Evolutionary conservation across 2,888 invertebrate genomes (phyloP).

Genomic region (Ophion ventricosus): DNA sequence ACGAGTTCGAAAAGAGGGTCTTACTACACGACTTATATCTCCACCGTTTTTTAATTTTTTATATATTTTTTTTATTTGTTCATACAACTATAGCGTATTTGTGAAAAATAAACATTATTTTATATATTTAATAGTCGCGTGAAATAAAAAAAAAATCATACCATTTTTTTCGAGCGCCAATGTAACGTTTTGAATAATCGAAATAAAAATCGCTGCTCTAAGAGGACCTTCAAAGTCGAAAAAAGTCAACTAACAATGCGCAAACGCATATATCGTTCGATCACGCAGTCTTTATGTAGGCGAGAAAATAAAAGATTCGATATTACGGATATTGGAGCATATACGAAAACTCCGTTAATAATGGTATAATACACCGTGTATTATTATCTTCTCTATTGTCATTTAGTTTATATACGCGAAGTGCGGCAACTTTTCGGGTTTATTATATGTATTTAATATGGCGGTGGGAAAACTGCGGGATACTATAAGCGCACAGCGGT

Average conservation of each 20-base stretch:
- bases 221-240: too few species aligned
- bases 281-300: slow-evolving; percentile 14
- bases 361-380: slow-evolving; percentile 38
- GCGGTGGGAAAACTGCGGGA: slow-evolving; percentile 66
- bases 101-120: too few species aligned
- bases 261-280: slow-evolving; percentile 20
- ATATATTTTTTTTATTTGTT: too few species aligned
- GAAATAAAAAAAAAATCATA: background rate
- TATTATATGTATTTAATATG: slow-evolving; percentile 41
- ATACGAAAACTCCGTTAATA: slow-evolving; percentile 43
- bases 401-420: slow-evolving; percentile 36
- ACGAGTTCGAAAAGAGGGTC: too few species aligned
- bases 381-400: slow-evolving; percentile 37
- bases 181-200: too few species aligned
- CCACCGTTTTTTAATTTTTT: too few species aligned
- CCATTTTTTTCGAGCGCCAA: background rate
- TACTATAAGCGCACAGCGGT: slow-evolving; percentile 43
- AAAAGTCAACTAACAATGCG: too few species aligned
- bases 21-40: too few species aligned
- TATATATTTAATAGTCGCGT: too few species aligned
- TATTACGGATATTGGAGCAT: slow-evolving; percentile 15
- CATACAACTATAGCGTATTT: too few species aligned
- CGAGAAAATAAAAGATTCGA: slow-evolving; percentile 29
- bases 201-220: too few species aligned
- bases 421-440: slow-evolving; percentile 55